A percentile compares a stretch with the other conserved stretches of the same genome.
phyloP scores from a whole-genome alignment of 2,113 vertebrate species.

The Aythya baeri region DNA sequence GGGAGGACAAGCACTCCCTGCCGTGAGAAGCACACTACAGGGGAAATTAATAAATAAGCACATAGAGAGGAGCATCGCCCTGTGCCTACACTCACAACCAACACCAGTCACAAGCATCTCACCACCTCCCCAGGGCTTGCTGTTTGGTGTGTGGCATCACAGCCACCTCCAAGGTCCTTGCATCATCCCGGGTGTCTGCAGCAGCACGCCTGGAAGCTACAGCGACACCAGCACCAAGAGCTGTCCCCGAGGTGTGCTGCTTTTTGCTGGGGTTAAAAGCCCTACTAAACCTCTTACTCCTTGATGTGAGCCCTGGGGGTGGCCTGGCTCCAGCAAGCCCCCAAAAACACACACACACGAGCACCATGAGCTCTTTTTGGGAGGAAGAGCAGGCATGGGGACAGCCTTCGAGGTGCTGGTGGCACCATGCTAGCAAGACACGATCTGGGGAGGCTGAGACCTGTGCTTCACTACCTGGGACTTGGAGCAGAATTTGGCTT shows the following conservation, averaged over 20 bases:
- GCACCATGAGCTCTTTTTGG: no score
- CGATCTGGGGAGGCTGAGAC: neutral
- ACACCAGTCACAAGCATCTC: fast-evolving
- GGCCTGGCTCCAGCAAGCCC: neutral
- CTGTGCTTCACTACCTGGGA: neutral
- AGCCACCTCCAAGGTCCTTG: fast-evolving
- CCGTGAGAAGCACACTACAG: fast-evolving
- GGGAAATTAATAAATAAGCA: neutral
- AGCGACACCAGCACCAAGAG: fast-evolving
- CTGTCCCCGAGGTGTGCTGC: fast-evolving
- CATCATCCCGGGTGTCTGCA: neutral
- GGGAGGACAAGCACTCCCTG: neutral
- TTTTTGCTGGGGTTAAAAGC: neutral
- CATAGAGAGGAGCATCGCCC: fast-evolving
- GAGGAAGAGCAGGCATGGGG: neutral
- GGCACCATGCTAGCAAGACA: neutral
- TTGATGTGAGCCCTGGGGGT: neutral
- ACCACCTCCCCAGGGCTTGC: fast-evolving
- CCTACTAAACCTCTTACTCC: no score
- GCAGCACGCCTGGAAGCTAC: neutral
- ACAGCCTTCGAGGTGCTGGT: neutral
- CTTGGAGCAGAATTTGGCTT: neutral
- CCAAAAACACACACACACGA: neutral
- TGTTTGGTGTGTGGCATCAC: fast-evolving
- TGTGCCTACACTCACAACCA: fast-evolving